These are phyloP conservation scores for Musca domestica DNA, from an alignment of 1,140 invertebrate genomes.

Conservation along the genomic window DNA sequence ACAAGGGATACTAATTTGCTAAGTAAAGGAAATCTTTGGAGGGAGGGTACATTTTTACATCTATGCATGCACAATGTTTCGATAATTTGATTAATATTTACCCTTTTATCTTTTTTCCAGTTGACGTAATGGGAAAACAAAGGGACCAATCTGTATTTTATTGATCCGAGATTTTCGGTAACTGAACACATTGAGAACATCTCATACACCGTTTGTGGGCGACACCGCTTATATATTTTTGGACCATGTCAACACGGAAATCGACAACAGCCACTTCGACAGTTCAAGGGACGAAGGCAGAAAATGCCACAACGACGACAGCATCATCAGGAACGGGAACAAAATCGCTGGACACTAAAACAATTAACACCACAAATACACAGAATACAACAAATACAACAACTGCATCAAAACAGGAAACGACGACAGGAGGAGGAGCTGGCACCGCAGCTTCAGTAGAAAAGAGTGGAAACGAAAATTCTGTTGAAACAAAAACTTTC, in stretches of 20 bases:
- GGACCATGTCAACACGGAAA: slow-evolving; percentile 49
- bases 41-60: too few relatives aligned
- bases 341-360: not conserved
- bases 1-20: too few relatives aligned
- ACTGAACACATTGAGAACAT: not conserved
- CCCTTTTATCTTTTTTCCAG: not conserved
- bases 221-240: slow-evolving; percentile 11
- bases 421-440: not conserved
- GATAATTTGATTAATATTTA: not conserved
- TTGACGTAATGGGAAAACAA: slow-evolving; percentile 2
- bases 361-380: not conserved
- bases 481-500: slow-evolving; percentile 14
- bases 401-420: not conserved
- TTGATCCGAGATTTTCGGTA: not conserved
- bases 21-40: too few relatives aligned
- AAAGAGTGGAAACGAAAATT: slow-evolving; percentile 10
- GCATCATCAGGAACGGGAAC: not conserved
- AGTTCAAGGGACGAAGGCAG: slow-evolving; percentile 14
- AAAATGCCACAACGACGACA: slow-evolving; percentile 18
- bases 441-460: not conserved
- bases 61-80: too few relatives aligned
- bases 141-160: slow-evolving; percentile 4
- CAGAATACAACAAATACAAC: slow-evolving; percentile 5
- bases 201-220: too few relatives aligned
- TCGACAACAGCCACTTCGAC: slow-evolving; percentile 24